These are phyloP conservation scores for Apeltes quadracus DNA, from an alignment of 2,113 vertebrate genomes.

Conservation along the genomic window DNA sequence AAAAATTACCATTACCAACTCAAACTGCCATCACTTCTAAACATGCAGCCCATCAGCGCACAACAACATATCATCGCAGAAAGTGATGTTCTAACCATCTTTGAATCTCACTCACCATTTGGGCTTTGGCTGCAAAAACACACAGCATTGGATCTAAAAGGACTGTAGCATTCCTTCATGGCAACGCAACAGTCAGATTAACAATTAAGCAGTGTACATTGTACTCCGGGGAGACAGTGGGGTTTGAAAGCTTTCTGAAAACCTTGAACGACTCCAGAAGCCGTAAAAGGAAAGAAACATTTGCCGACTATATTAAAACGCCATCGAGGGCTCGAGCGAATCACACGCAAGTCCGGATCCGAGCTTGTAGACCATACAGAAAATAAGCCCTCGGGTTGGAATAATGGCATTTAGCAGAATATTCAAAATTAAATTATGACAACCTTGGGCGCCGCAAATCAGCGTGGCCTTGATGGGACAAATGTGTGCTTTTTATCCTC, in stretches of 20 bases:
- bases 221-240: conserved; percentile 30
- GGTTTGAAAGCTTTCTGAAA: conserved; percentile 50
- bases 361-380: conserved; percentile 41
- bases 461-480: conserved; percentile 26
- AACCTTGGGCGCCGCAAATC: conserved; percentile 30
- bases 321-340: conserved; percentile 24
- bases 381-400: conserved; percentile 40
- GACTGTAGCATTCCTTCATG: conserved; percentile 19
- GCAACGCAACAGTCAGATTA: conserved; percentile 43
- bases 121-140: conserved; percentile 21
- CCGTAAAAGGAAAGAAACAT: conserved; percentile 31
- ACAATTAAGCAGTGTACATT: conserved; percentile 44
- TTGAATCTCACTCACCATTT: conserved; percentile 5
- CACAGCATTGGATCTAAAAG: conserved; percentile 3
- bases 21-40: conserved; percentile 35
- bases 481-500: conserved; percentile 38
- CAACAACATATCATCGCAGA: conserved; percentile 33
- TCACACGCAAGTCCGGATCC: conserved; percentile 25
- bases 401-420: conserved; percentile 47
- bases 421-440: conserved; percentile 49
- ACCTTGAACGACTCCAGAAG: conserved; percentile 41
- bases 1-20: conserved; percentile 46
- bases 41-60: conserved; percentile 31
- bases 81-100: conserved; percentile 22
- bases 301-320: conserved; percentile 29